These are phyloP conservation scores for Thunnus albacares DNA, from an alignment of 2,797 vertebrate genomes.

Conservation along the genomic window DNA sequence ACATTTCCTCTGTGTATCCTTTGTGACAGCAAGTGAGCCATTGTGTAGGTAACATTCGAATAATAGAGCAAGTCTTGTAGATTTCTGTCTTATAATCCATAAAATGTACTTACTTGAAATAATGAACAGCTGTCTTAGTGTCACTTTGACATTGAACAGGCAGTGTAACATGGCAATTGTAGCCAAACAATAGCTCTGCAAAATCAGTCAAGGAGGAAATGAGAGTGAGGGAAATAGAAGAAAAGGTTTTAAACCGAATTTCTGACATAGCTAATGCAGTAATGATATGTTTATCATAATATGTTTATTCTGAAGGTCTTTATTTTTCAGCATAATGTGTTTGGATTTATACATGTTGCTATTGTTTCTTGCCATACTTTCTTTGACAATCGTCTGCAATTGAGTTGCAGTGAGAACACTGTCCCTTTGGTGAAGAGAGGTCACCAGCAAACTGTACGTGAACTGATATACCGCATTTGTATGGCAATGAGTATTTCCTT, in stretches of 20 bases:
- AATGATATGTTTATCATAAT: too few relatives aligned
- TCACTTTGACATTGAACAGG: background rate
- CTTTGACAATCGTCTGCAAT: background rate
- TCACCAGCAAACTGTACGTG: background rate
- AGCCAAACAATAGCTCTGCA: background rate
- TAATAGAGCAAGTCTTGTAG: background rate
- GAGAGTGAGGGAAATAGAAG: background rate
- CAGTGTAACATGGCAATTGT: background rate
- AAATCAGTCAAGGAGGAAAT: conserved; percentile 8
- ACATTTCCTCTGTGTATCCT: background rate
- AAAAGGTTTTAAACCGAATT: background rate
- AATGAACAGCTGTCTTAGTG: conserved; percentile 3
- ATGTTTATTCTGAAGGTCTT: too few relatives aligned
- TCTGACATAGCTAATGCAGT: background rate
- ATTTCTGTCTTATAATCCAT: background rate
- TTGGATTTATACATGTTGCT: background rate
- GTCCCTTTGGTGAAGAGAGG: background rate
- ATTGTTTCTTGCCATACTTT: background rate
- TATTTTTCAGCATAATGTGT: too few relatives aligned
- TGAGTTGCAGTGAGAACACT: background rate
- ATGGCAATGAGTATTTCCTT: background rate
- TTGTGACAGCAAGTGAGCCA: background rate
- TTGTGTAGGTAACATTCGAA: background rate
- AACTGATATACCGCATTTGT: background rate
- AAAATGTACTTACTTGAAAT: background rate